Percentiles rank a stretch among this genome's conserved stretches.
Evolutionary conservation across 2,797 vertebrate genomes (phyloP).

Genomic region (Luscinia luscinia): DNA sequence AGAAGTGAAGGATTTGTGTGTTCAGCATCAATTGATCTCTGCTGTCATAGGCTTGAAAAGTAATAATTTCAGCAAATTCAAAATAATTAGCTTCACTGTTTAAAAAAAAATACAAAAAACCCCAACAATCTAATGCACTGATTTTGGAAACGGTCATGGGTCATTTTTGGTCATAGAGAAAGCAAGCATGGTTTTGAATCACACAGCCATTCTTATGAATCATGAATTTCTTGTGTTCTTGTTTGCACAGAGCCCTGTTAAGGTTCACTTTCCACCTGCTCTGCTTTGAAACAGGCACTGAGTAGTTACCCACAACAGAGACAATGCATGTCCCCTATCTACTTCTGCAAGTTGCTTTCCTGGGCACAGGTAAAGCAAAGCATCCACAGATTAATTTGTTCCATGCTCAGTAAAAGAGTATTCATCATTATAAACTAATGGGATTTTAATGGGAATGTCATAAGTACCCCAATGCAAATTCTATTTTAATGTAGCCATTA

Average conservation of each 20-base stretch:
- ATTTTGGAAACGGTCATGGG: neutral
- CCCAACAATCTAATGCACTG: neutral
- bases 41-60: neutral
- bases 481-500: conserved; percentile 28
- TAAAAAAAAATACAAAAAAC: neutral
- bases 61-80: neutral
- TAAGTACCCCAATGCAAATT: conserved; percentile 21
- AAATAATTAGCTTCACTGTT: neutral
- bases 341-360: neutral
- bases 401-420: neutral
- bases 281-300: neutral
- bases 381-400: conserved; percentile 34
- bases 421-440: conserved; percentile 55
- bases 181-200: neutral
- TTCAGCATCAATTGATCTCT: neutral
- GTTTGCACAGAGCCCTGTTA: neutral
- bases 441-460: conserved; percentile 52
- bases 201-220: neutral
- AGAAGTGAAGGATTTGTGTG: neutral
- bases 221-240: neutral
- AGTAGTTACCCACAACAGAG: neutral
- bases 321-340: neutral
- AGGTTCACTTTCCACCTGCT: neutral
- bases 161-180: neutral
- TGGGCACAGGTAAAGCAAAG: neutral